Evolutionary conservation across 2,113 vertebrate species (phyloP).

Genomic region (Craseonycteris thonglongyai): DNA sequence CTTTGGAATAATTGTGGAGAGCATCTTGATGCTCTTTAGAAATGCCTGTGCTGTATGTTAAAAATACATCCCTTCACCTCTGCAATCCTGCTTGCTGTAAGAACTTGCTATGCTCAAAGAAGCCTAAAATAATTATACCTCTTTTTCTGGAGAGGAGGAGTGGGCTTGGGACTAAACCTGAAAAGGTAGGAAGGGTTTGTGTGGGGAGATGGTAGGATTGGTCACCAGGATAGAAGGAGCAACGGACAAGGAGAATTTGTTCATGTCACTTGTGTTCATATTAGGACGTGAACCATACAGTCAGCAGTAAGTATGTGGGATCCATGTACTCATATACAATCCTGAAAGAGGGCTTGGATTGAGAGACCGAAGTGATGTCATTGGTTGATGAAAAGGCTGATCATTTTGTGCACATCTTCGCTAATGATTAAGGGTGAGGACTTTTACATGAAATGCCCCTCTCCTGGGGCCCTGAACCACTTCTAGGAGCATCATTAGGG

Average conservation of each 20-base stretch:
- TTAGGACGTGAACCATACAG: background rate
- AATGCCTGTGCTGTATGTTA: background rate
- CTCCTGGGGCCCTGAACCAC: background rate
- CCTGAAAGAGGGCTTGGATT: background rate
- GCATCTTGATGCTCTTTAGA: background rate
- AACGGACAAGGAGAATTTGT: background rate
- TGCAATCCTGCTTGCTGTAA: background rate
- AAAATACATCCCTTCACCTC: background rate
- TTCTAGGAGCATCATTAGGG: background rate
- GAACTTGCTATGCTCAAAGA: conserved; percentile 6
- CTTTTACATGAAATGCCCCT: background rate
- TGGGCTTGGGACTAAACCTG: background rate
- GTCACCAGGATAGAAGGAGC: background rate
- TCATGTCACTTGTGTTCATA: background rate
- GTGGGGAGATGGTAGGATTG: background rate
- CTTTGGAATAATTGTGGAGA: background rate
- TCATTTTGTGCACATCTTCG: background rate
- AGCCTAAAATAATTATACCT: conserved; percentile 13
- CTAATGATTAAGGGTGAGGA: background rate
- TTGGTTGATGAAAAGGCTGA: background rate
- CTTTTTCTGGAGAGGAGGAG: background rate
- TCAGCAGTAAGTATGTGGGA: background rate
- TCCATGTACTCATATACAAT: background rate
- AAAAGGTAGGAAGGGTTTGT: background rate
- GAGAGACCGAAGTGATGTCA: background rate